Base-by-base conservation (phyloP, 2,797 vertebrate species). In the Lepidocolaptes lacrymiger region DNA sequence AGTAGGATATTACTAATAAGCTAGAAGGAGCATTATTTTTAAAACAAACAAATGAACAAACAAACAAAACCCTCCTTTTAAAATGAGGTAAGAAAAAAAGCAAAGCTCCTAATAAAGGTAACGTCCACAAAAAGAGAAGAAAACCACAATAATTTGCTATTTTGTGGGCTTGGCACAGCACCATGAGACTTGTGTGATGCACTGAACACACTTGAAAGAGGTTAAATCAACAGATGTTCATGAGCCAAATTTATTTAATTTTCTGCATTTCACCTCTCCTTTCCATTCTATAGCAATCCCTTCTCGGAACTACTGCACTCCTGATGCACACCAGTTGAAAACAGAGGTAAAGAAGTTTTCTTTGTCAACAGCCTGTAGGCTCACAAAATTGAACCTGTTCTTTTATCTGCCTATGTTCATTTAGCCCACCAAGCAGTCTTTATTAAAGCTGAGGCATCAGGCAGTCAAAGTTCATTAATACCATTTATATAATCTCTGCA, bases 401-500 rank as follows among this genome's bases (percentile, higher is more conserved):
- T 98, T 98, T 98, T 98, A 98, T 98, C 98, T 98, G 98, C 97
- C 97, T 98, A 96, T 98, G 98, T 97, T 98, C 98, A 98, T 98
- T 98, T 98, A 98, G 98, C 98, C 96, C 98, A 98, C 98, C 98
- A 98, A 98, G 98, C 97, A 98, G 98, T 98, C 98, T 98, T 98
- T 98, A 98, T 98, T 98, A 98, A 98, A 98, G 97, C 97, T 93
- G 97, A 98, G 97, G 96, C 98, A 98, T 98, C 97, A 98, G 98
- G 97, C 98, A 98, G 98, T 98, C 98, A 98, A 98, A 98, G 98
- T 98, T 98, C 98, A 98, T 98, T 98, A 98, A 98, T 98, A 98
- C 98, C 98, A 98, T 98, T 98, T 98, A 98, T 98, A 98, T 98
- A 98, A 98, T 98, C 98, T 98, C 97, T 98, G 98, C 98, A 97